Evolutionary conservation across 2,113 vertebrate species (phyloP), one percentile per base, ranked within the genome.

Genomic region (Cyphomyrus plagiostoma): DNA sequence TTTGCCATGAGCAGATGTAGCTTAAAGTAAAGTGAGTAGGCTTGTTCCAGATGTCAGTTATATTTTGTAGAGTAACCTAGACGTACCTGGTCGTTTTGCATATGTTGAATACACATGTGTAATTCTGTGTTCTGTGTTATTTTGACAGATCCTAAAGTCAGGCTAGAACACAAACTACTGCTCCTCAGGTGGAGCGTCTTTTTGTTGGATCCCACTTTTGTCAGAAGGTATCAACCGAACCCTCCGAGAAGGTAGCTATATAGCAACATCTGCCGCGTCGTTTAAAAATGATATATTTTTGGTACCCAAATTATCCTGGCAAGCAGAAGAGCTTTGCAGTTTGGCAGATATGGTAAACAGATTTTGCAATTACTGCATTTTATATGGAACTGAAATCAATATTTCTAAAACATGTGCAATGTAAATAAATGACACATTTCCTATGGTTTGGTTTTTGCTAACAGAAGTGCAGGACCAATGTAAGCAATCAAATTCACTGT

Each of bases 401-500:
- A 90, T 90, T 56, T 92, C 82, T 90, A 50, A 39, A 74, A 90
- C 84, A 92, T 70, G 35, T 45, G n/a, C 53, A 49, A 89, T 89
- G 21, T 87, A 80, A 86, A 87, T 88, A 89, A 89, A 90, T 87
- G 82, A 77, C 89, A 90, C 89, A 88, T 92, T 91, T 93, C 86
- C 49, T 87, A 19, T 90, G 35, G 23, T 87, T 89, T 42, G 21
- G 80, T 56, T 90, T 23, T 10, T 89, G 88, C 88, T 89, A 90
- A 88, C 84, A 91, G 77, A 89, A 50, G 83, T 90, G 88, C 87
- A 92, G 90, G 88, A 93, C 90, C 86, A 91, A 89, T 92, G 82
- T 90, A 91, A 93, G 91, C 92, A 93, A 91, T 83, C 91, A 90
- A 89, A 91, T 52, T 94, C 89, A 93, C 89, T 88, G 39, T 77